These are phyloP conservation scores for Eleginops maclovinus DNA, from an alignment of 2,113 vertebrate genomes.

Conservation along the genomic window DNA sequence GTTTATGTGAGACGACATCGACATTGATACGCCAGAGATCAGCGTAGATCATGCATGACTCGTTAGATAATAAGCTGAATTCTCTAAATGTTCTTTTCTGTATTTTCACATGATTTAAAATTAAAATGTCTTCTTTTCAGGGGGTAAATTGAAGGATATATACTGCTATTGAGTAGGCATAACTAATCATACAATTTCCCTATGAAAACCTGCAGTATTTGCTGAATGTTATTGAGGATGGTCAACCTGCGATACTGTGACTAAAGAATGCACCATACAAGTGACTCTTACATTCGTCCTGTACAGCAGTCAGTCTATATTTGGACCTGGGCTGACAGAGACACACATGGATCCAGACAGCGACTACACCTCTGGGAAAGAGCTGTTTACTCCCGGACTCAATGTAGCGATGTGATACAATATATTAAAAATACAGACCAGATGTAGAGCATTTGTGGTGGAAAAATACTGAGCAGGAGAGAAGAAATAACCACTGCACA, in stretches of 20 bases:
- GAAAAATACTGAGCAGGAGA: constrained; percentile 54
- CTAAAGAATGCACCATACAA: background rate
- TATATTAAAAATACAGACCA: constrained; percentile 51
- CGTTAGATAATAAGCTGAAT: background rate
- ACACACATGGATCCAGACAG: constrained; percentile 53
- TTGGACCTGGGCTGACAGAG: constrained; percentile 18
- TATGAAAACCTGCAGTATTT: background rate
- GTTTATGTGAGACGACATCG: constrained; percentile 61
- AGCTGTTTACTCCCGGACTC: constrained; percentile 11
- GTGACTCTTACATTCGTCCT: constrained; percentile 21
- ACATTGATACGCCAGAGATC: constrained; percentile 37
- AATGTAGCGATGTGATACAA: background rate
- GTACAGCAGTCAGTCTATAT: constrained; percentile 9
- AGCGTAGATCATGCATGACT: constrained; percentile 13
- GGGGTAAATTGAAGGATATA: background rate
- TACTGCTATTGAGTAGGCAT: background rate
- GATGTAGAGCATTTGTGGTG: constrained; percentile 52
- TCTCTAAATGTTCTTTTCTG: background rate
- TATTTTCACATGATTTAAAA: background rate
- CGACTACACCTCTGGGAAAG: constrained; percentile 4
- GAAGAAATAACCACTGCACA: constrained; percentile 72
- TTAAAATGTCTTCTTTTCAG: background rate
- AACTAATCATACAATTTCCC: constrained; percentile 1
- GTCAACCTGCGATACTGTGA: background rate
- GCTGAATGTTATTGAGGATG: background rate